These are phyloP conservation scores for Dione juno DNA, from an alignment of 2,888 invertebrate genomes.

Conservation along the genomic window DNA sequence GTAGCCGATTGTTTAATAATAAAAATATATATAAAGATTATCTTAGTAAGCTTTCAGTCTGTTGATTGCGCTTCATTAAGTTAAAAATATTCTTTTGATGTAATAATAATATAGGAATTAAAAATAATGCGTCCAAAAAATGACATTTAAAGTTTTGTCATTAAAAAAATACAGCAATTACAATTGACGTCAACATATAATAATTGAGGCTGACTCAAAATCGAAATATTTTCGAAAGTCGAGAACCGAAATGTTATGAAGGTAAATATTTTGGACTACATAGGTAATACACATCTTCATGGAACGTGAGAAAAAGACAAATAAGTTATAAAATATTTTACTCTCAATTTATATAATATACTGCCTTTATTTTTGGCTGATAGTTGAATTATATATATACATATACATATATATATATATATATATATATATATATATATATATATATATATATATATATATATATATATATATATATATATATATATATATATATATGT, in stretches of 20 bases:
- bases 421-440: no score
- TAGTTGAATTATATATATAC: no score
- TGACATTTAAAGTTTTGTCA: conserved; percentile 1
- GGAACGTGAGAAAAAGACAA: background rate
- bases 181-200: conserved; percentile 17
- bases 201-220: conserved; percentile 25
- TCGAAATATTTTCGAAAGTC: conserved; percentile 21
- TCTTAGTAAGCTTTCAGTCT: background rate
- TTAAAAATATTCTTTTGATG: conserved; percentile 1
- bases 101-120: conserved; percentile 7
- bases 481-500: no score
- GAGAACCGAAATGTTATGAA: conserved; percentile 8
- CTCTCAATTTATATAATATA: background rate
- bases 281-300: background rate
- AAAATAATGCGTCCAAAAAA: conserved; percentile 10
- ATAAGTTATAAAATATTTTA: background rate
- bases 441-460: no score
- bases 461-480: no score
- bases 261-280: conserved; percentile 10
- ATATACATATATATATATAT: no score
- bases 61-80: conserved; percentile 6
- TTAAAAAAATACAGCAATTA: conserved; percentile 11
- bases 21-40: background rate
- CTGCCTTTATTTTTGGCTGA: no score
- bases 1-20: conserved; percentile 1